A percentile compares a stretch with the other conserved stretches of the same genome.
Conservation (phyloP, 1,140 invertebrate genomes). For the Drosophila orosa region DNA sequence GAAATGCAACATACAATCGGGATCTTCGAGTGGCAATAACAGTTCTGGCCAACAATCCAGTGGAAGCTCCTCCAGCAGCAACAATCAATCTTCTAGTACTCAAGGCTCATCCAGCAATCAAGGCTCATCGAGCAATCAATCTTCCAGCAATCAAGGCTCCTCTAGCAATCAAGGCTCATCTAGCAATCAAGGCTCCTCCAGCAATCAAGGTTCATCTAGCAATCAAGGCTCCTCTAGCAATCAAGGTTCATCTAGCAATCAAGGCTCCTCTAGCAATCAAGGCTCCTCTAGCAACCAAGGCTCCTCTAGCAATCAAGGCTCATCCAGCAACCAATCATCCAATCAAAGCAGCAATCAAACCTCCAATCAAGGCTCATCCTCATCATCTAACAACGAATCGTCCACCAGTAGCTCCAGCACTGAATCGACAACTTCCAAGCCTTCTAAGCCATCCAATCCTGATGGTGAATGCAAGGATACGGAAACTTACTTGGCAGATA, state of each 20-base stretch:
- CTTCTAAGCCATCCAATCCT: conserved; percentile 56
- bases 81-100: conserved; percentile 28
- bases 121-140: conserved; percentile 17
- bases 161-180: conserved; percentile 19
- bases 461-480: conserved; percentile 85
- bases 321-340: conserved; percentile 23
- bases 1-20: conserved; percentile 86
- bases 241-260: conserved; percentile 5
- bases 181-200: conserved; percentile 25
- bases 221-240: conserved; percentile 21
- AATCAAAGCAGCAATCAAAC: conserved; percentile 23
- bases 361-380: conserved; percentile 28
- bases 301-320: conserved; percentile 23
- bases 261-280: conserved; percentile 2
- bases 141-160: conserved; percentile 16
- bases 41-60: conserved; percentile 38
- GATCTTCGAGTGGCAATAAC: conserved; percentile 34
- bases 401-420: conserved; percentile 23
- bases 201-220: conserved; percentile 9
- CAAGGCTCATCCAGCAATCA: conserved; percentile 36
- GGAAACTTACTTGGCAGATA: conserved; percentile 87
- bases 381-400: conserved; percentile 43
- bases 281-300: conserved; percentile 17
- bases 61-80: conserved; percentile 30
- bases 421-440: conserved; percentile 48